Conservation (phyloP, 1,140 invertebrate genomes). For the Orchesella cincta region DNA sequence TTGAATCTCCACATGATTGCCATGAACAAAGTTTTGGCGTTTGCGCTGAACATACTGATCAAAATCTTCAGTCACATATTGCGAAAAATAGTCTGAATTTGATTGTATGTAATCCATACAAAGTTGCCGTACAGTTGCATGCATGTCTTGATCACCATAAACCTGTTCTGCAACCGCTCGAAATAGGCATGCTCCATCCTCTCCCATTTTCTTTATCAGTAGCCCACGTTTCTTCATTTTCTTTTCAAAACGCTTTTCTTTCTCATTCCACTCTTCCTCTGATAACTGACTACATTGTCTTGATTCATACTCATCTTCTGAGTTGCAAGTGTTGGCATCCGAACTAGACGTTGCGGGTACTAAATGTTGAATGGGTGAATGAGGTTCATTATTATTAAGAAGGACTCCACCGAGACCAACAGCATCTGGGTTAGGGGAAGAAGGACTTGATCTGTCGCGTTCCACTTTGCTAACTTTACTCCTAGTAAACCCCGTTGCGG, state of each 20-base stretch:
- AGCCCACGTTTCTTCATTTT: constrained; percentile 69
- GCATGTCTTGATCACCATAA: constrained; percentile 92
- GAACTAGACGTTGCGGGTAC: constrained; percentile 37
- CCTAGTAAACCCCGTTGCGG: constrained; percentile 57
- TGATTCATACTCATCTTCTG: constrained; percentile 72
- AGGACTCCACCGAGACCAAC: constrained; percentile 52
- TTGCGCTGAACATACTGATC: constrained; percentile 80
- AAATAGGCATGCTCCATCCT: constrained; percentile 92
- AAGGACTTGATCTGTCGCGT: constrained; percentile 39
- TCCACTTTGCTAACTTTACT: constrained; percentile 47
- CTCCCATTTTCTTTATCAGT: constrained; percentile 82
- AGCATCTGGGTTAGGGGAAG: constrained; percentile 41
- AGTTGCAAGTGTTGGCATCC: constrained; percentile 68
- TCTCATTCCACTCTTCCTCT: constrained; percentile 65
- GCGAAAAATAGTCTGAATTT: constrained; percentile 88
- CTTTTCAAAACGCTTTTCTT: constrained; percentile 71
- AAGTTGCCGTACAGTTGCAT: constrained; percentile 76
- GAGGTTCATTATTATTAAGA: constrained; percentile 56
- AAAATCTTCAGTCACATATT: constrained; percentile 92
- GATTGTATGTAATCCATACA: constrained; percentile 95
- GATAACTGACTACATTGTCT: constrained; percentile 61
- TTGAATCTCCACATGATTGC: constrained; percentile 93
- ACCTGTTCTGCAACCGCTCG: constrained; percentile 89
- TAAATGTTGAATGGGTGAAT: constrained; percentile 55
- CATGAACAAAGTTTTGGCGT: constrained; percentile 76